A percentile compares a stretch with the other conserved stretches of the same genome.
Conservation (phyloP, 2,888 invertebrate species). For the Laspeyria flexula region DNA sequence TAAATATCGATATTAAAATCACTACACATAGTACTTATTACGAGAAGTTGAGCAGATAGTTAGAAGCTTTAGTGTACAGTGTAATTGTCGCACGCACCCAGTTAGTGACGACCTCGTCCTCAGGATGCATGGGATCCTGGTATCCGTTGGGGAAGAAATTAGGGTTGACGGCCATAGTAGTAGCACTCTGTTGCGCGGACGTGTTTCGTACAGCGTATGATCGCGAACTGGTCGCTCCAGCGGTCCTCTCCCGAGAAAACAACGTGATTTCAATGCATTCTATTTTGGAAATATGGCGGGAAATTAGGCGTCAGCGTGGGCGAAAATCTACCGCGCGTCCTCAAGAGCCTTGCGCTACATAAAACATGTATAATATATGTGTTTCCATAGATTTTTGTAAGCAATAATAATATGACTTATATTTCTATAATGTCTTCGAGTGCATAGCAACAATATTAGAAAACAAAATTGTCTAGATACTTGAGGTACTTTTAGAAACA, state of each 20-base stretch:
- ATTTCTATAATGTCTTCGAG: neutral
- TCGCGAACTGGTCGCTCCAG: constrained; percentile 80
- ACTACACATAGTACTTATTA: constrained; percentile 31
- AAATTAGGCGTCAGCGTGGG: constrained; percentile 76
- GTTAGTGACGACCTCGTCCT: constrained; percentile 86
- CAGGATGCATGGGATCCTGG: constrained; percentile 83
- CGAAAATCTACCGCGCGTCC: constrained; percentile 63
- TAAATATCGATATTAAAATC: constrained; percentile 28
- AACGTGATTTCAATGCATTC: constrained; percentile 82
- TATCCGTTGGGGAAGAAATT: constrained; percentile 85
- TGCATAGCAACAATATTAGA: neutral
- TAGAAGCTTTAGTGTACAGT: constrained; percentile 27
- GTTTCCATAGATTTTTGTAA: constrained; percentile 33
- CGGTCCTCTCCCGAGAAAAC: constrained; percentile 76
- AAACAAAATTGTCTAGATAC: neutral
- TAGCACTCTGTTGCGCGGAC: constrained; percentile 67
- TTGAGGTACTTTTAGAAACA: neutral
- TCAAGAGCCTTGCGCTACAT: constrained; percentile 66
- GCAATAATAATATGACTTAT: constrained; percentile 15
- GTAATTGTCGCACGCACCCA: constrained; percentile 82
- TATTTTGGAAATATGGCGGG: constrained; percentile 84
- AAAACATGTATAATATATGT: constrained; percentile 54
- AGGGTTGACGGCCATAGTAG: constrained; percentile 74
- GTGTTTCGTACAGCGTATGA: constrained; percentile 74
- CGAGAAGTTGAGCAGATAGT: constrained; percentile 26